phyloP scores from a whole-genome alignment of 1,140 invertebrate species.

The Portunus trituberculatus region DNA sequence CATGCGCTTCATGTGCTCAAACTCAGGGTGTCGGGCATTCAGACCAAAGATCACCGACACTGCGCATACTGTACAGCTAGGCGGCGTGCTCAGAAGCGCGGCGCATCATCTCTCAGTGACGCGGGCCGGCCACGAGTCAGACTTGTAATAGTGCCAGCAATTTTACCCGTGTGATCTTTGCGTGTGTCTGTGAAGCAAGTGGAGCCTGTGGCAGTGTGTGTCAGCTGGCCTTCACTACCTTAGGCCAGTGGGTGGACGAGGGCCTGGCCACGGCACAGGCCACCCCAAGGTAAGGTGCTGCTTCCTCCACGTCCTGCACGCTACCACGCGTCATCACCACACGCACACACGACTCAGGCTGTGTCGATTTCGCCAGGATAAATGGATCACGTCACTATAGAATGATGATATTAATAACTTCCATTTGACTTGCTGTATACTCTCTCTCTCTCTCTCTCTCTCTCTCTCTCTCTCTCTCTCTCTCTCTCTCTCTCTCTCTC shows the following conservation, averaged over 20 bases:
- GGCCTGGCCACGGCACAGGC: too few species aligned
- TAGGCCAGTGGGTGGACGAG: background rate
- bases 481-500: slow-evolving; percentile 4
- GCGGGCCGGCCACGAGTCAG: too few species aligned
- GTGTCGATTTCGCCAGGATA: too few species aligned
- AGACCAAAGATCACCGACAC: background rate
- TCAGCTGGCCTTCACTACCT: background rate
- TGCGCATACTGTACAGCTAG: too few species aligned
- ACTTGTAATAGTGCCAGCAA: background rate
- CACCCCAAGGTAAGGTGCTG: too few species aligned
- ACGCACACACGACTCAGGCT: too few species aligned
- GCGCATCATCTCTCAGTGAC: too few species aligned
- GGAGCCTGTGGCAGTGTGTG: background rate
- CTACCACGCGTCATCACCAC: too few species aligned
- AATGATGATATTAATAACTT: background rate
- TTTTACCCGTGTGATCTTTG: background rate
- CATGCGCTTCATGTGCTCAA: background rate
- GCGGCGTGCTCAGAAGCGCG: too few species aligned
- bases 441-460: slow-evolving; percentile 37
- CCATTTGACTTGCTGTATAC: background rate
- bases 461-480: slow-evolving; percentile 42
- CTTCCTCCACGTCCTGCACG: too few species aligned
- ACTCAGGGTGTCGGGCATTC: background rate
- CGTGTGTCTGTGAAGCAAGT: background rate
- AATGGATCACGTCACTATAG: too few species aligned